A percentile compares a stretch with the other conserved stretches of the same genome.
Evolutionary conservation across 2,797 vertebrate genomes (phyloP).

Genomic region (Mareca strepera): DNA sequence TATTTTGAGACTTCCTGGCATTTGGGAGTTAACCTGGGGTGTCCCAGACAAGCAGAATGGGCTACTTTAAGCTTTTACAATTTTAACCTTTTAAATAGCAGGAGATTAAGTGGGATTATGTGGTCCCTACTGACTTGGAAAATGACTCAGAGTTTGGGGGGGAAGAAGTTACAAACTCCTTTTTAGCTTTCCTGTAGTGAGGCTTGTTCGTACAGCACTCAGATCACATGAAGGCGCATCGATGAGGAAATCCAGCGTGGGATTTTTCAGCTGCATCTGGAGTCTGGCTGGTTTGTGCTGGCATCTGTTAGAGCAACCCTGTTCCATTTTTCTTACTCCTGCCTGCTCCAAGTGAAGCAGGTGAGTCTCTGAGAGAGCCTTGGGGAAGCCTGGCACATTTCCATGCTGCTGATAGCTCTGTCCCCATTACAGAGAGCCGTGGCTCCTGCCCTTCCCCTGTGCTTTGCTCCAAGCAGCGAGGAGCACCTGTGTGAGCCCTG

Average conservation of each 20-base stretch:
- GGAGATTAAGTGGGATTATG: neutral
- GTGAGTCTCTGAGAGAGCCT: neutral
- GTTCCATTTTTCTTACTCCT: neutral
- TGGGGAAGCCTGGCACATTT: neutral
- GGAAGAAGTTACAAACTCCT: neutral
- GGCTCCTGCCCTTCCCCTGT: neutral
- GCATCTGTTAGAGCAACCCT: neutral
- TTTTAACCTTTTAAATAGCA: slow-evolving; percentile 8
- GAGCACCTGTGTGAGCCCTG: rapidly evolving
- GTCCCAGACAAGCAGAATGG: neutral
- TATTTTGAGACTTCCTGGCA: neutral
- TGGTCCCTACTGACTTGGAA: neutral
- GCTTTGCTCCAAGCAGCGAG: rapidly evolving
- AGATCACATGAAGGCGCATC: neutral
- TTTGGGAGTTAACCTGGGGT: neutral
- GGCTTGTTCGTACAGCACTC: neutral
- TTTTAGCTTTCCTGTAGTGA: neutral
- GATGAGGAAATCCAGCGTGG: neutral
- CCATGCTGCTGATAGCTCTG: rapidly evolving
- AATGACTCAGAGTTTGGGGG: neutral
- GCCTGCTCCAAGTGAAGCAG: neutral
- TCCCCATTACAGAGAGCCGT: neutral
- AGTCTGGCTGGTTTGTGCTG: neutral
- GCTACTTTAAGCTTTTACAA: neutral
- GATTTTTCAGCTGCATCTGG: neutral